Conservation (phyloP, 2,113 vertebrate species). For the Scatophagus argus region DNA sequence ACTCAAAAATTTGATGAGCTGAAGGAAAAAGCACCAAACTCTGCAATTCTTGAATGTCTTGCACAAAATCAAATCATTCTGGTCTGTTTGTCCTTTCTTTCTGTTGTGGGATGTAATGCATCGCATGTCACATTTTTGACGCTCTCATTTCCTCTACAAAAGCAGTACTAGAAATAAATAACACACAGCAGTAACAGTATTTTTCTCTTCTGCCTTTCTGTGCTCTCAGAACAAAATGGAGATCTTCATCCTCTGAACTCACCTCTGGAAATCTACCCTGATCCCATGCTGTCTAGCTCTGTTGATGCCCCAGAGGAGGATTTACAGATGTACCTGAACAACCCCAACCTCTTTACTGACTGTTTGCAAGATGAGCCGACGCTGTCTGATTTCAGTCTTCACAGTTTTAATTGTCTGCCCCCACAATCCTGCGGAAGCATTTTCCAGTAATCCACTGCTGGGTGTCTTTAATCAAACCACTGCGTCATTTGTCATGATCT, state of each 20-base stretch:
- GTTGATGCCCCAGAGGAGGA: background rate
- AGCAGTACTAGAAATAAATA: background rate
- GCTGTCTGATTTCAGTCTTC: constrained; percentile 22
- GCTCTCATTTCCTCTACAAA: constrained; percentile 18
- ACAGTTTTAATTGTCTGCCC: background rate
- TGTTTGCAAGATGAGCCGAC: background rate
- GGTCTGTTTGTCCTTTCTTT: background rate
- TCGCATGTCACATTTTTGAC: background rate
- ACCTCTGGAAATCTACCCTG: constrained; percentile 31
- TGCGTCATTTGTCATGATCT: background rate
- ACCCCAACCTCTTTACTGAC: constrained; percentile 15
- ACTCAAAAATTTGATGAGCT: background rate
- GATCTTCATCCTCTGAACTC: background rate
- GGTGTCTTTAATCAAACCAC: background rate
- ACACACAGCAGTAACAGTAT: background rate
- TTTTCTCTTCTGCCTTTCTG: constrained; percentile 11
- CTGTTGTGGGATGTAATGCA: background rate
- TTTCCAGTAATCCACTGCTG: constrained; percentile 29
- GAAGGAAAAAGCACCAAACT: background rate
- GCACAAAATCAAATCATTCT: background rate
- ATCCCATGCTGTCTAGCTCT: constrained; percentile 65
- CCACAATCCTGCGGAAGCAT: constrained; percentile 51
- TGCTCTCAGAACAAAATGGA: constrained; percentile 44
- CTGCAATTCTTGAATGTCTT: background rate
- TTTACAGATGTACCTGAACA: constrained; percentile 23